A percentile compares a stretch with the other conserved stretches of the same genome.
Evolutionary conservation across 2,888 invertebrate species (phyloP).

Genomic region (Eulithis testata): DNA sequence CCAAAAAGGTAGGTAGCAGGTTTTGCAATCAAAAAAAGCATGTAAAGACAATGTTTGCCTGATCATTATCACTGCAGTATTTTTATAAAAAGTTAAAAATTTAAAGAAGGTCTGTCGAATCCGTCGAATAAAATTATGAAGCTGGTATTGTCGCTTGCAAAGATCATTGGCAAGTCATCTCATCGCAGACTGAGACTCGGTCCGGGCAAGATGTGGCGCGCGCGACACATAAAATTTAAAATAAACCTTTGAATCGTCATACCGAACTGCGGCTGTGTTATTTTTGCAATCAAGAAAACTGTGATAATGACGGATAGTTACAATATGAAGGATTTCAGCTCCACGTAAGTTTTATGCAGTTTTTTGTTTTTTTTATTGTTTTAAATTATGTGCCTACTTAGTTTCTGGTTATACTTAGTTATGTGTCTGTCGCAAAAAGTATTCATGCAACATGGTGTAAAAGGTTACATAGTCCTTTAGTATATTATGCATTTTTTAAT

Average conservation of each 20-base stretch:
- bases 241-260: conserved; percentile 37
- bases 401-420: no score
- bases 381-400: no score
- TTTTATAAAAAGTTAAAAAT: no score
- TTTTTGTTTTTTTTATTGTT: neutral
- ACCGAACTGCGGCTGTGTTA: conserved; percentile 35
- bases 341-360: conserved; percentile 65
- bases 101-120: neutral
- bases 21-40: no score
- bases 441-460: no score
- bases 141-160: conserved; percentile 20
- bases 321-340: conserved; percentile 80
- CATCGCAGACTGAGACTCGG: conserved; percentile 58
- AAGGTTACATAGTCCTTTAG: no score
- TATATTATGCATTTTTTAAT: no score
- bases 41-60: no score
- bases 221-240: conserved; percentile 53
- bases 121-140: conserved; percentile 1
- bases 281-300: conserved; percentile 33
- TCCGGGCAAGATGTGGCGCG: conserved; percentile 61
- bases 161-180: conserved; percentile 38
- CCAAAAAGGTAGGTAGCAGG: no score
- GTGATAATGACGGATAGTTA: conserved; percentile 73
- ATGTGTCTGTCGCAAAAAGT: no score
- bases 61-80: no score